phyloP scores from a whole-genome alignment of 2,888 invertebrate species.

The Campopleginae sp. region DNA sequence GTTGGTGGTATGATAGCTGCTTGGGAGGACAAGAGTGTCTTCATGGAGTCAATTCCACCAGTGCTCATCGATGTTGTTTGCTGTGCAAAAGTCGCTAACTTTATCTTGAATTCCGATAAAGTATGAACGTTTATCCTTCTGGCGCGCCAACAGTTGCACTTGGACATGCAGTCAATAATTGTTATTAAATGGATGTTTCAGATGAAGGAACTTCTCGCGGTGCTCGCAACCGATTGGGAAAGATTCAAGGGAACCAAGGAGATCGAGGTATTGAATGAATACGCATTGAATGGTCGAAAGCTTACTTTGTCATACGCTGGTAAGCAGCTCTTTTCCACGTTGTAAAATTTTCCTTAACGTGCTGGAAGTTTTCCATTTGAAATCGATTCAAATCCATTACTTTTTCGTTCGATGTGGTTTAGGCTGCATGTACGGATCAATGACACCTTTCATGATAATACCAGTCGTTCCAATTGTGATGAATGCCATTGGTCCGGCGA shows the following conservation, averaged over 20 bases:
- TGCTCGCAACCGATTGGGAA: constrained; percentile 66
- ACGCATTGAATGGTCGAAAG: constrained; percentile 60
- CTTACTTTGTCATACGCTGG: constrained; percentile 66
- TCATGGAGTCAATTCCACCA: constrained; percentile 68
- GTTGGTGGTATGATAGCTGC: constrained; percentile 70
- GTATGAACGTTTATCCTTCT: constrained; percentile 29
- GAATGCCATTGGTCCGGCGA: constrained; percentile 54
- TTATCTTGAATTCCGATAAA: constrained; percentile 60
- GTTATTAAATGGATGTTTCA: constrained; percentile 33
- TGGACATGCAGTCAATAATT: neutral
- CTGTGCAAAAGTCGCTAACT: constrained; percentile 64
- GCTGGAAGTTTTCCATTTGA: neutral
- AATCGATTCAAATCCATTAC: neutral
- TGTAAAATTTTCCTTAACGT: neutral
- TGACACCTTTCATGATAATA: constrained; percentile 68
- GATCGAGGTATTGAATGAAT: constrained; percentile 65
- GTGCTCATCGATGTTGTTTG: constrained; percentile 67
- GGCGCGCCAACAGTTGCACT: neutral
- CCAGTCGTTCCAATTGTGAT: constrained; percentile 66
- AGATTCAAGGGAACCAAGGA: constrained; percentile 55
- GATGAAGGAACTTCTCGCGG: constrained; percentile 67
- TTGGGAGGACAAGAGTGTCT: constrained; percentile 67
- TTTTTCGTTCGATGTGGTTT: neutral
- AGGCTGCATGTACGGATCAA: constrained; percentile 69
- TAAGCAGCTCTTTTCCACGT: neutral